Base-by-base conservation (phyloP, 37 sponge, comb jelly and placozoan genomes). In the Beroe ovata region DNA sequence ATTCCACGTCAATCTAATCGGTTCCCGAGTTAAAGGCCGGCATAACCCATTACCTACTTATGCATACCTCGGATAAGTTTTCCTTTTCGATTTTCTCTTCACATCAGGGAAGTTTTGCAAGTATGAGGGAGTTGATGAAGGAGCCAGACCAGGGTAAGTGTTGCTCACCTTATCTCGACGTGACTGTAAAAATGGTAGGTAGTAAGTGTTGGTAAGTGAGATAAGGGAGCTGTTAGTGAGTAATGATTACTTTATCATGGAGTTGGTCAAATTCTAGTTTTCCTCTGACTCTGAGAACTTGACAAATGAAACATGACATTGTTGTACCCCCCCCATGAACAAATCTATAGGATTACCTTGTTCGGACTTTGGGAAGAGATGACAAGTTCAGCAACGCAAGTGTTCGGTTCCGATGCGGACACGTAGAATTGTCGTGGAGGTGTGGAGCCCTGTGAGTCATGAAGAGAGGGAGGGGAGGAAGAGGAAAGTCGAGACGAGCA, bases 371-470 rank as follows among this genome's bases (percentile, higher is more conserved):
- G 42, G 0, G 54, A 42, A 20, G 84, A 77, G 18, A 77, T 36
- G 25, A 35, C 33, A 42, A 42, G 41, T 36, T 77, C 84, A 37
- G 84, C 84, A 36, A 23, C 84, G 28, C 84, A 77, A 21, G 20
- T 77, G 84, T 77, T 77, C 1, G 84, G 84, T 4, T 77, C 84
- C 1, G 41, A 42, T 54, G 21, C 84, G 2, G 54, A 42, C n/a
- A 77, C 84, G 21, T 32, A 30, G 33, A 77, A 77, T 35, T 77
- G 36, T 6, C 84, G 42, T 14, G 84, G 84, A 1, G 84, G 84
- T 1, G 84, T 77, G 54, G 84, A 77, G 21, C 84, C 84, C 11
- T 16, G 54, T 25, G 84, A 40, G 54, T 30, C 69, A 32, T 66
- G 69, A 2, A 18, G 14, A 18, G 69, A 30, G 16, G 69, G 69